Conservation (phyloP, 64 coral and sea anemone genomes). For the Trachythela sp. region DNA sequence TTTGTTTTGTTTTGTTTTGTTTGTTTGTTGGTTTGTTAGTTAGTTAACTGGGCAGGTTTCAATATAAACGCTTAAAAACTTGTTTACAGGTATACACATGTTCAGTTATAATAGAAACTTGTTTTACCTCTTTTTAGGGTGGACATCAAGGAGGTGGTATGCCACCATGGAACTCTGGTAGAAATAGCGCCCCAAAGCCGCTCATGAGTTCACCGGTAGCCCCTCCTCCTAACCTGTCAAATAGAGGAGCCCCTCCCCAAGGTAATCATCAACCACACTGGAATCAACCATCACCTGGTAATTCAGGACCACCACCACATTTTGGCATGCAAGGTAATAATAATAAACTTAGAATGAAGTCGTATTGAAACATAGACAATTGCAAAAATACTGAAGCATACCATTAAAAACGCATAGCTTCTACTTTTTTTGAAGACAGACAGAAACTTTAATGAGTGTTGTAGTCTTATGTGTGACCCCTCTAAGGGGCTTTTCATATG, state of each 20-base stretch:
- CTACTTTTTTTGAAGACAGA: too few species aligned
- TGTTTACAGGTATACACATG: too few species aligned
- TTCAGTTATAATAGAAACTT: not conserved
- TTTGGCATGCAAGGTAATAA: constrained; percentile 16
- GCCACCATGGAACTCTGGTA: constrained; percentile 37
- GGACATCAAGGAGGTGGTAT: constrained; percentile 24
- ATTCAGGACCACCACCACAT: constrained; percentile 13
- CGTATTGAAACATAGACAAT: not conserved
- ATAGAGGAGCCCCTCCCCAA: constrained; percentile 21
- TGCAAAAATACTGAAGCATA: not conserved
- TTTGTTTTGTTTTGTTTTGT: too few species aligned
- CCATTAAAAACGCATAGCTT: too few species aligned
- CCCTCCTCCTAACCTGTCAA: constrained; percentile 35
- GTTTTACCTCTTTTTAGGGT: not conserved
- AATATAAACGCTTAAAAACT: too few species aligned
- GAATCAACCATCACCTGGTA: constrained; percentile 43
- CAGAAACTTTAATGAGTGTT: too few species aligned
- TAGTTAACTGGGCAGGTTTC: too few species aligned
- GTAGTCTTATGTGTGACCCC: too few species aligned
- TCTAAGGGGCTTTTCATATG: too few species aligned
- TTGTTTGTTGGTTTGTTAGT: too few species aligned
- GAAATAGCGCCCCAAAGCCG: constrained; percentile 31
- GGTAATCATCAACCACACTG: constrained; percentile 33
- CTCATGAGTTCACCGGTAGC: constrained; percentile 59
- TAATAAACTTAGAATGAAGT: not conserved